Conservation (phyloP, 2,888 invertebrate genomes). For the Ennomos fuscantarius region DNA sequence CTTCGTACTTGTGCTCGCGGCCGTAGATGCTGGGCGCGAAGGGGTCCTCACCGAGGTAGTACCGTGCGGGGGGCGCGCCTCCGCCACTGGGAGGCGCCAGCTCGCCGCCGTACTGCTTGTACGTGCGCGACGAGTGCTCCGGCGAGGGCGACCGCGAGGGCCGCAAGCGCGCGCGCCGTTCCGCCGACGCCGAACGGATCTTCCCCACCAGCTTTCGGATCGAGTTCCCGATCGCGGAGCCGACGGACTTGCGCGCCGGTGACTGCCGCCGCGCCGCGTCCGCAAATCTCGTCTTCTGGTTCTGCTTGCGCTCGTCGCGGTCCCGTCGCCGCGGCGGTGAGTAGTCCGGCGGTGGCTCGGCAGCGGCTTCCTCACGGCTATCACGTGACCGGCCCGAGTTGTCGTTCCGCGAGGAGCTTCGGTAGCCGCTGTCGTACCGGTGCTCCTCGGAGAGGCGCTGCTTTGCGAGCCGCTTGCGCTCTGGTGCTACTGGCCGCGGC, state of each 20-base stretch:
- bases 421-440: slow-evolving; percentile 84
- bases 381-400: slow-evolving; percentile 79
- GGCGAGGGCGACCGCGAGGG: slow-evolving; percentile 87
- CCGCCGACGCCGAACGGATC: slow-evolving; percentile 89
- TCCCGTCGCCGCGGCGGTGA: slow-evolving; percentile 86
- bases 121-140: slow-evolving; percentile 79
- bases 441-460: slow-evolving; percentile 80
- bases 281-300: slow-evolving; percentile 90
- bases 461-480: slow-evolving; percentile 86
- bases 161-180: slow-evolving; percentile 87
- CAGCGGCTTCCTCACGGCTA: slow-evolving; percentile 78
- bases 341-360: slow-evolving; percentile 90
- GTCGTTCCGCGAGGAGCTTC: slow-evolving; percentile 84
- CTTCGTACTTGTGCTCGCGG: slow-evolving; percentile 93
- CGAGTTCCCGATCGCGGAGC: slow-evolving; percentile 90
- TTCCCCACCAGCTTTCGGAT: slow-evolving; percentile 93
- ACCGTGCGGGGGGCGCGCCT: slow-evolving; percentile 84
- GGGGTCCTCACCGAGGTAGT: slow-evolving; percentile 95
- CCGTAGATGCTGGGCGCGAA: slow-evolving; percentile 94
- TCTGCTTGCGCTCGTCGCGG: slow-evolving; percentile 83
- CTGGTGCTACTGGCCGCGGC: slow-evolving; percentile 85
- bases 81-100: slow-evolving; percentile 72
- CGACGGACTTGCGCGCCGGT: slow-evolving; percentile 80
- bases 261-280: slow-evolving; percentile 71
- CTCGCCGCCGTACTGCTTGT: slow-evolving; percentile 80